Evolutionary conservation across 2,888 invertebrate species (phyloP), one percentile per base, ranked within the genome.

Genomic region (Griposia aprilina): DNA sequence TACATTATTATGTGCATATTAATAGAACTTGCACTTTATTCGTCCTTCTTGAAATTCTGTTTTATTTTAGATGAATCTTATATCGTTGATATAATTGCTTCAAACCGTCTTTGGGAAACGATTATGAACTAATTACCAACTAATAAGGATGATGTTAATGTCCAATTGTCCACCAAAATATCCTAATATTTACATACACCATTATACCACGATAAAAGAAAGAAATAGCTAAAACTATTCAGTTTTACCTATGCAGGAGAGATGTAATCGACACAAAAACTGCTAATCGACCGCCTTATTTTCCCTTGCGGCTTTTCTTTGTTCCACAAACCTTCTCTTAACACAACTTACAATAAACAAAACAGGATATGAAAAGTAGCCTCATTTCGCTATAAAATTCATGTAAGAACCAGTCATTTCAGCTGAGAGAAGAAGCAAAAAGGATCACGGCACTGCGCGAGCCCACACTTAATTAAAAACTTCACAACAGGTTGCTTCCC

Each of bases 381-480:
- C 86, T 78, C 80, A 82, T 80, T 84, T 69, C 69, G 57, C 78
- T 72, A 83, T 79, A 78, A 87, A 87, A 74, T 83, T 77, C 87
- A 83, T 80, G 81, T 90, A 90, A 86, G 90, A 92, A 92, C 90
- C 91, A 90, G 91, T 91, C 90, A 93, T 93, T 91, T 90, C 87
- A 91, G 85, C 85, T 81, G 75, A 78, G 78, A 76, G 83, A 83
- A 89, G 90, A 88, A 87, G 84, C 85, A 84, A 90, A 90, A 90
- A 92, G 91, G 90, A 90, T 90, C 88, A 87, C 84, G 85, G 86
- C 87, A 88, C 90, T 91, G 88, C 91, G 87, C 90, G 88, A 90
- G 90, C 90, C 91, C 88, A 91, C 92, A 94, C 95, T 95, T 95
- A 95, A 95, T 95, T 95, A 95, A 95, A 95, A 95, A 94, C 93